Conservation (phyloP, 2,888 invertebrate genomes). For the Cantharis nigra region DNA sequence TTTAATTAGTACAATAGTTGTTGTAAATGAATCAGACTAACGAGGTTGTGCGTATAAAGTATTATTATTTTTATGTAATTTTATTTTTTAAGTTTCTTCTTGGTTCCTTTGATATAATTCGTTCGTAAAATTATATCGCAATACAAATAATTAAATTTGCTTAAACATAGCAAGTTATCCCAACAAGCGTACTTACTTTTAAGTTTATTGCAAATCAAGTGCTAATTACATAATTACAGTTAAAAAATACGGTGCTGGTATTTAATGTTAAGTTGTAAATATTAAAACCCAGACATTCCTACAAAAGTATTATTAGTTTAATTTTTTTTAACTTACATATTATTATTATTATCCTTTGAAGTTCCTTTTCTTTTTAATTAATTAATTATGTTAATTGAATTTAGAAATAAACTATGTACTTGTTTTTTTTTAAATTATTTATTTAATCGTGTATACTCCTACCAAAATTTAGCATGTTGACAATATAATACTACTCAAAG, state of each 20-base stretch:
- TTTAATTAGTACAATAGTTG: conserved; percentile 9
- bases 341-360: conserved; percentile 39
- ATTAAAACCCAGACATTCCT: conserved; percentile 54
- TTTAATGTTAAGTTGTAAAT: conserved; percentile 52
- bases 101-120: background rate
- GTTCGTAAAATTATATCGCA: background rate
- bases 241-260: conserved; percentile 49
- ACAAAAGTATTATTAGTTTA: conserved; percentile 56
- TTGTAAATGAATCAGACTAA: conserved; percentile 21
- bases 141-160: background rate
- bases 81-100: background rate
- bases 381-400: background rate
- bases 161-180: background rate
- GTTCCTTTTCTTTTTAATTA: conserved; percentile 23
- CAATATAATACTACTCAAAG: conserved; percentile 17
- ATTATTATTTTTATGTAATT: conserved; percentile 38
- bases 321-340: conserved; percentile 32
- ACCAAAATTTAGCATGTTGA: conserved; percentile 7
- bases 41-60: conserved; percentile 48
- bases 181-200: background rate
- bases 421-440: background rate
- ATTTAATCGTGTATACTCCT: background rate
- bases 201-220: background rate
- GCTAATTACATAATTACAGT: conserved; percentile 1
- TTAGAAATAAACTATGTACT: background rate